These are phyloP conservation scores for Diuraphis noxia DNA, from an alignment of 1,140 invertebrate genomes.

Conservation along the genomic window DNA sequence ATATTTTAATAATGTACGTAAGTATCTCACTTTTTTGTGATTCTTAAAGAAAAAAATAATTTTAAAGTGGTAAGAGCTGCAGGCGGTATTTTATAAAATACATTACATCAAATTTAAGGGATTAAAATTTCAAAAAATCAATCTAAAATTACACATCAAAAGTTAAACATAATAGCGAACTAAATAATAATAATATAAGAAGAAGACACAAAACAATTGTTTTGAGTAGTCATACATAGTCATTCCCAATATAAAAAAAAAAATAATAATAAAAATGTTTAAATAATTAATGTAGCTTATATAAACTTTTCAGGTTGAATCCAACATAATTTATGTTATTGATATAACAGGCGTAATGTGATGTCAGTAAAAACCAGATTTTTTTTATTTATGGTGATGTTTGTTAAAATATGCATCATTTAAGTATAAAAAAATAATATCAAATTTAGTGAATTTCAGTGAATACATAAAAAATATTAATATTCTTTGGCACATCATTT, in stretches of 20 bases:
- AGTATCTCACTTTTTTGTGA: neutral
- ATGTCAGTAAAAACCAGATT: neutral
- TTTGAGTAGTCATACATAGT: neutral
- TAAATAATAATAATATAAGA: neutral
- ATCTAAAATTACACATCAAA: neutral
- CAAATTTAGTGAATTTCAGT: neutral
- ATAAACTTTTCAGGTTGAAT: neutral
- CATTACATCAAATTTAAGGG: neutral
- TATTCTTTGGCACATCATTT: conserved; percentile 38
- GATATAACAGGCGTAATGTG: neutral
- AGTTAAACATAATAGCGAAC: neutral
- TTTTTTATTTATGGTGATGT: neutral
- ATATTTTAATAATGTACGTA: conserved; percentile 24
- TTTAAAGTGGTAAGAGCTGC: neutral
- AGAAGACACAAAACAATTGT: neutral
- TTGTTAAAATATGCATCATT: neutral
- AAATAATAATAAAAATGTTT: neutral
- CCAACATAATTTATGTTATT: neutral
- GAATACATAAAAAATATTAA: neutral
- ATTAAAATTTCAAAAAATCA: neutral
- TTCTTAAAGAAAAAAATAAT: neutral
- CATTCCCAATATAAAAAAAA: neutral
- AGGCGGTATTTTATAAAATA: neutral
- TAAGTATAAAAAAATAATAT: conserved; percentile 21
- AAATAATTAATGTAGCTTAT: neutral